Percentiles rank a stretch among this genome's conserved stretches.
These are phyloP conservation scores for Trisateles emortualis DNA, from an alignment of 2,888 invertebrate genomes.

Conservation along the genomic window DNA sequence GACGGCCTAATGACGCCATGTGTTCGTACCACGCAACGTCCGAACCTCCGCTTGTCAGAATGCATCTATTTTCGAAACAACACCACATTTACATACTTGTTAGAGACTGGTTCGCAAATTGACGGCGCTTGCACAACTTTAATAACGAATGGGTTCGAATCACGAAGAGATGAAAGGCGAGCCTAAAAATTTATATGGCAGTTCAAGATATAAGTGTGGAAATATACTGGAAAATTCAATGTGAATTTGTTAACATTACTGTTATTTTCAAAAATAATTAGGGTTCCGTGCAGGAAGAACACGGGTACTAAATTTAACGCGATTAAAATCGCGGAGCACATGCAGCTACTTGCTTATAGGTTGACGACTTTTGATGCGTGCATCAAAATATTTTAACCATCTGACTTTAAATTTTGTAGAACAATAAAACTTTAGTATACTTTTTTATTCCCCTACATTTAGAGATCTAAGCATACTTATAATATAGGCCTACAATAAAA, in stretches of 20 bases:
- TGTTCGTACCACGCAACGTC: constrained; percentile 43
- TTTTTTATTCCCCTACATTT: no score
- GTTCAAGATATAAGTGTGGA: constrained; percentile 3
- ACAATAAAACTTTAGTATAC: no score
- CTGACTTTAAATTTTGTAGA: no score
- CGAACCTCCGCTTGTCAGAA: constrained; percentile 42
- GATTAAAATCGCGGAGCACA: no score
- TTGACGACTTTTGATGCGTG: no score
- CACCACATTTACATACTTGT: constrained; percentile 55
- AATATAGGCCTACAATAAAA: no score
- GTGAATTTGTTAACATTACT: background rate
- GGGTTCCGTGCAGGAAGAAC: no score
- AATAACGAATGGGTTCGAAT: constrained; percentile 50
- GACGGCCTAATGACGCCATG: constrained; percentile 56
- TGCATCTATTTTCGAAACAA: constrained; percentile 53
- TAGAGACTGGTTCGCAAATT: constrained; percentile 55
- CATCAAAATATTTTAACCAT: no score
- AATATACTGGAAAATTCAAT: background rate
- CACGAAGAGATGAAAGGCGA: constrained; percentile 21
- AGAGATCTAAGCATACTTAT: no score
- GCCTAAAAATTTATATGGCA: constrained; percentile 14
- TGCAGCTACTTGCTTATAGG: no score
- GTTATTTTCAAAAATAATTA: no score
- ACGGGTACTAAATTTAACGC: no score
- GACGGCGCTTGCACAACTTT: constrained; percentile 50